Base-by-base conservation (phyloP, 2,797 vertebrate genomes). In the Crotalus adamanteus region DNA sequence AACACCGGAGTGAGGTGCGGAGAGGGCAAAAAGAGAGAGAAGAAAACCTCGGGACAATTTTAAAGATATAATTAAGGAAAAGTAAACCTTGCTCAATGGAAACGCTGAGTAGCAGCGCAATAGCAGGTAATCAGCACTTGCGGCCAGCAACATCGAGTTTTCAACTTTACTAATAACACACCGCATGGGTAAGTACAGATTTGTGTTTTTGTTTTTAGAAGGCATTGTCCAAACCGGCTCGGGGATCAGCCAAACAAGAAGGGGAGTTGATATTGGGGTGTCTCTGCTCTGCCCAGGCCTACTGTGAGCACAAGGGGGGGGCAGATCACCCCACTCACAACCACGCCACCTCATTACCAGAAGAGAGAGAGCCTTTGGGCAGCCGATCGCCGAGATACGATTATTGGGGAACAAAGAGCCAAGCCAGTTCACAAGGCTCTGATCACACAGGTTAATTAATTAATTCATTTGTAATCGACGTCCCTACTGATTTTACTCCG, bases 41-140 rank as follows among this genome's bases (percentile, higher is more conserved):
- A 87, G 9, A 5, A 18, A 26, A 18, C 55, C 90, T n/a, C 53
- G 87, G 86, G 94, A 93, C 89, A 91, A 31, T 90, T 91, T 18
- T 65, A 91, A 95, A 93, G 92, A 69, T 93, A 92, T 95, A 92
- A 95, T 96, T 95, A 94, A 61, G 89, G 91, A 93, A 95, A 94
- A 42, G 83, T 87, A 53, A 89, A 31, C 22, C 59, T 92, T 28
- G 51, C 90, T 90, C 13, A 88, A 94, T 92, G 96, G 95, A 96
- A 95, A 95, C 6, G 61, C 94, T 96, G 93, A 95, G 60, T 92
- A n/a, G 93, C 90, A 91, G 90, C 85, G 78, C 47, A 88, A 59
- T 63, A 53, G 91, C 63, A 31, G 89, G 93, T 95, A 96, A 96
- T 94, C 87, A 95, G 47, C 89, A 53, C 92, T 91, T 95, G 87